phyloP scores from a whole-genome alignment of 2,888 invertebrate genomes.

The Galerucella calmariensis region DNA sequence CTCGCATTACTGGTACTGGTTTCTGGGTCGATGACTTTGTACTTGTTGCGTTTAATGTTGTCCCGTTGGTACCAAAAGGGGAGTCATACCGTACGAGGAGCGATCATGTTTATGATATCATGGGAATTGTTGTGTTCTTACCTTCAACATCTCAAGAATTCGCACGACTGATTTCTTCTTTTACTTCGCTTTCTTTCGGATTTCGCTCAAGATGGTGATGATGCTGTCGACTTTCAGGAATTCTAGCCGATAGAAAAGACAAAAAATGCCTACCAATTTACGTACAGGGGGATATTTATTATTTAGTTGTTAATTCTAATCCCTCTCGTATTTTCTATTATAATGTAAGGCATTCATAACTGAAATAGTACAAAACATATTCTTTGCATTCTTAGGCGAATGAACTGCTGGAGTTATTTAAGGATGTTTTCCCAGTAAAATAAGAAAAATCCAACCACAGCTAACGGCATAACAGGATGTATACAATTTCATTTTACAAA shows the following conservation, averaged over 20 bases:
- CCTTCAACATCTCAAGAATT: conserved; percentile 43
- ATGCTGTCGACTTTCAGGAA: conserved; percentile 9
- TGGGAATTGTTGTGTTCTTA: conserved; percentile 54
- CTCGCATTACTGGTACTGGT: conserved; percentile 39
- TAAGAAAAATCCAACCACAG: conserved; percentile 26
- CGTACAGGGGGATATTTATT: neutral
- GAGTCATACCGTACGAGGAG: conserved; percentile 60
- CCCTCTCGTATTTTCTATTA: neutral
- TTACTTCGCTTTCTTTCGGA: conserved; percentile 41
- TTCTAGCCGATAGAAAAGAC: neutral
- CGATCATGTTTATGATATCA: conserved; percentile 59
- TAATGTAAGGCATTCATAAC: neutral
- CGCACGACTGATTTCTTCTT: conserved; percentile 37
- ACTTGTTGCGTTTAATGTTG: conserved; percentile 42
- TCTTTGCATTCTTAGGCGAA: conserved; percentile 17
- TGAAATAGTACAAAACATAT: neutral
- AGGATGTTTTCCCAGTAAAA: conserved; percentile 35
- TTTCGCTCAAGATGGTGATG: conserved; percentile 25
- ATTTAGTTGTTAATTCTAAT: neutral
- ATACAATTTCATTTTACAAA: conserved; percentile 39
- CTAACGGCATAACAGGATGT: conserved; percentile 32
- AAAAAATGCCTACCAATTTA: neutral
- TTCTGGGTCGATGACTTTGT: conserved; percentile 36
- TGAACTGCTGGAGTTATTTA: conserved; percentile 32
- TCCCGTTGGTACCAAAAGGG: conserved; percentile 59